Conservation (phyloP, 2,113 vertebrate species). For the Cryptotis parvus region DNA sequence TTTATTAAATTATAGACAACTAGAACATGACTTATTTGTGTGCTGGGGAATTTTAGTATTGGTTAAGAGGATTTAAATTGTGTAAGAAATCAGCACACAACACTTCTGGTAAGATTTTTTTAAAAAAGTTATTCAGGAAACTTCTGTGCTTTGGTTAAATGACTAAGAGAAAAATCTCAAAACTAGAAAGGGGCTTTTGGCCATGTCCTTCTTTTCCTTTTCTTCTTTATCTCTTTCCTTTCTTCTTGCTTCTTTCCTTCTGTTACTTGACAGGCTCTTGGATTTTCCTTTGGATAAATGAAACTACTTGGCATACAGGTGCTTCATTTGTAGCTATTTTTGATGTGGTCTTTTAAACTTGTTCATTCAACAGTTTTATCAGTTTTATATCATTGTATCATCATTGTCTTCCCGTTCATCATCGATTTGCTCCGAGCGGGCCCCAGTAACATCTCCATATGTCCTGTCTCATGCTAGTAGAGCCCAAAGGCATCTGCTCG, state of each 20-base stretch:
- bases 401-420: too few relatives aligned
- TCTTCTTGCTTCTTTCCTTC: not conserved
- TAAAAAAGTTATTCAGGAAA: not conserved
- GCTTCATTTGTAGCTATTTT: not conserved
- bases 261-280: not conserved
- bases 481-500: too few relatives aligned
- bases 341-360: not conserved
- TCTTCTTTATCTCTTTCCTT: not conserved
- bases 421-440: too few relatives aligned
- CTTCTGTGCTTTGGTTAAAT: not conserved
- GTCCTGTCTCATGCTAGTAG: too few relatives aligned
- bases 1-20: not conserved
- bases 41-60: not conserved
- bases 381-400: too few relatives aligned
- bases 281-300: not conserved
- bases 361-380: not conserved
- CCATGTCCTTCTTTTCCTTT: too few relatives aligned
- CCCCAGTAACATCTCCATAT: too few relatives aligned
- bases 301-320: not conserved
- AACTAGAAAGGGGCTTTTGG: not conserved
- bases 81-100: constrained; percentile 11
- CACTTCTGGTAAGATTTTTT: not conserved
- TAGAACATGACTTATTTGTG: constrained; percentile 2
- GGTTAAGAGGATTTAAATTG: constrained; percentile 31
- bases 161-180: not conserved